Base-by-base conservation (phyloP, 2,888 invertebrate species). In the Macaria notata region DNA sequence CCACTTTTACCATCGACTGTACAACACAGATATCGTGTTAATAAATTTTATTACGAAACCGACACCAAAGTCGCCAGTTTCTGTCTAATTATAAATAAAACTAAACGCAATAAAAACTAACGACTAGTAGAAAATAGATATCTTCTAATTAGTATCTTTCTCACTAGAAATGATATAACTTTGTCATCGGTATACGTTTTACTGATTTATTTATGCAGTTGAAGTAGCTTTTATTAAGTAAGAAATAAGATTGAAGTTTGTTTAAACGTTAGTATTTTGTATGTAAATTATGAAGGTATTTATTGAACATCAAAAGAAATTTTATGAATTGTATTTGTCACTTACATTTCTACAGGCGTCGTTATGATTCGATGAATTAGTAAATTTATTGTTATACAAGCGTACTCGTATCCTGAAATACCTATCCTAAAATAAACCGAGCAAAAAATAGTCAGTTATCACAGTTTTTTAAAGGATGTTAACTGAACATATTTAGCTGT, bases 11-110 rank as follows among this genome's bases (percentile, higher is more conserved):
- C 33, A 7, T 6, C 33, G 7, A 36, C 33, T 36, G 33, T 36
- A 36, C 33, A 49, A 54, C 30, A 47, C 46, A 46, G n/a, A 39
- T 46, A 39, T 30, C 46, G 43, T 50, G 50, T 44, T 44, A 31
- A 50, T 58, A 58, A 51, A 54, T 59, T 59, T 54, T 50, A 54
- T 59, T 54, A 50, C 58, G 48, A 44, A 51, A 50, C 54, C 50
- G 46, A 54, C 49, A 42, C 48, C 30, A 31, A 31, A 9, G 31
- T 33, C n/a, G 19, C 42, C 19, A 38, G 42, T 50, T 39, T 29
- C 4, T 8, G 56, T 31, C 46, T 53, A 53, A 46, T 46, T 46
- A 38, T 47, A 42, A 19, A 31, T 7, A 30, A 49, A 42, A 38
- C 31, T 30, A 49, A 42, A 38, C 31, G 36, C 42, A 36, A 49